Percentiles rank a stretch among this genome's conserved stretches.
Conservation (phyloP, 2,797 vertebrate species). For the Monodelphis domestica region DNA sequence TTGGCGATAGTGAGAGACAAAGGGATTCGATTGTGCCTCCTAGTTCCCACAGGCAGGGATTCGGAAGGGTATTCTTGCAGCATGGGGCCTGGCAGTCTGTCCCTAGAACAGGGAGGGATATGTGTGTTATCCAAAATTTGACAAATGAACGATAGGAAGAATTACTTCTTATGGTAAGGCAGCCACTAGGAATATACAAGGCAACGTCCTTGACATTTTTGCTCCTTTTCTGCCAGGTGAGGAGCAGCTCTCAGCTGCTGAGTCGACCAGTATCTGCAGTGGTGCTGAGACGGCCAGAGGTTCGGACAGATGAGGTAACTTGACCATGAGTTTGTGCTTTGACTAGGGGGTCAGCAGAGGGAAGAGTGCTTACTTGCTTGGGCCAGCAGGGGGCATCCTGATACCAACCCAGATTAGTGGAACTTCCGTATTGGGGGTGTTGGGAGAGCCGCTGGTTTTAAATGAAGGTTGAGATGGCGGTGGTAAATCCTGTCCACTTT, state of each 20-base stretch:
- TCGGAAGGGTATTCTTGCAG: not conserved
- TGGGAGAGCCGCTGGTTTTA: not conserved
- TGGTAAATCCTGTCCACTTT: not conserved
- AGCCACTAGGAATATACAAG: not conserved
- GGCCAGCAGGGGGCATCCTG: conserved; percentile 61
- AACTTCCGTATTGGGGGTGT: not conserved
- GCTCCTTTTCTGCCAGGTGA: conserved; percentile 84
- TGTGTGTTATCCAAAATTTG: conserved; percentile 30
- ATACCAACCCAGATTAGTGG: conserved; percentile 16
- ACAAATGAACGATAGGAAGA: not conserved
- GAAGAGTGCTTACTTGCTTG: conserved; percentile 29
- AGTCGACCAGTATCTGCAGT: conserved; percentile 88
- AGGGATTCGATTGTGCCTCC: conserved; percentile 33
- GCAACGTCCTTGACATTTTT: conserved; percentile 49
- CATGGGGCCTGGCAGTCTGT: not conserved
- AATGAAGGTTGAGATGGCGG: not conserved
- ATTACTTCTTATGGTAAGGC: not conserved
- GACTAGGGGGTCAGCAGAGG: accelerated
- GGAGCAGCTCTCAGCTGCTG: conserved; percentile 89
- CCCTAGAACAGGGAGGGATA: conserved; percentile 18
- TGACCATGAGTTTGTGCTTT: not conserved
- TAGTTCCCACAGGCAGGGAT: not conserved
- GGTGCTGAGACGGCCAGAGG: conserved; percentile 87
- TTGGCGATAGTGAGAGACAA: conserved; percentile 9
- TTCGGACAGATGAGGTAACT: conserved; percentile 88